Conservation (phyloP, 1,140 invertebrate genomes). For the Listronotus bonariensis region DNA sequence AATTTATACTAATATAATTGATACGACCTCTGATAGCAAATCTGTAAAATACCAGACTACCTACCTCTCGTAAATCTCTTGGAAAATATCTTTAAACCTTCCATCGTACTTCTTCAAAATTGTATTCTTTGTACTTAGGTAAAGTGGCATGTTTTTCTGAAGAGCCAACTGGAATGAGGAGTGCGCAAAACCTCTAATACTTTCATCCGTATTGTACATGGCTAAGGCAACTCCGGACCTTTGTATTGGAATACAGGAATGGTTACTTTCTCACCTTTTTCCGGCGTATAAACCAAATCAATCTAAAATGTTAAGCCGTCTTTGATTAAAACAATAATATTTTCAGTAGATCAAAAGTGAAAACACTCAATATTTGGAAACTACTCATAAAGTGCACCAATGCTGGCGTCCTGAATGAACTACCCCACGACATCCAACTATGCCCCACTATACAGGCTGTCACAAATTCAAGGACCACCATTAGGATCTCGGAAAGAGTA, state of each 20-base stretch:
- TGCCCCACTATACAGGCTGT: no score
- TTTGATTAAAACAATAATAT: not conserved
- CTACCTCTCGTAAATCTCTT: constrained; percentile 84
- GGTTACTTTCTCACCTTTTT: constrained; percentile 62
- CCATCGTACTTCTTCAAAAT: constrained; percentile 90
- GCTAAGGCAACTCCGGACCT: constrained; percentile 77
- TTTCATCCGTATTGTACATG: constrained; percentile 92
- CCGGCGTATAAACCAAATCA: constrained; percentile 69
- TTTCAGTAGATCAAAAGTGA: constrained; percentile 2
- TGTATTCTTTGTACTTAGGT: constrained; percentile 90
- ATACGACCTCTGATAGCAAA: not conserved
- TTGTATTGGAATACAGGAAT: constrained; percentile 75
- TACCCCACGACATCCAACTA: no score
- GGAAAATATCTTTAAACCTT: constrained; percentile 92
- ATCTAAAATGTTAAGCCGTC: constrained; percentile 61
- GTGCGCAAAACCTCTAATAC: constrained; percentile 81
- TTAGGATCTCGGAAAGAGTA: no score
- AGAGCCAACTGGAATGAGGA: constrained; percentile 84
- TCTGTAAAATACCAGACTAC: constrained; percentile 7
- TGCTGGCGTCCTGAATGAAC: no score
- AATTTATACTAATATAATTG: no score
- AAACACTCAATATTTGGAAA: not conserved
- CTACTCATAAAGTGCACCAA: no score
- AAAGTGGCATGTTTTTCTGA: constrained; percentile 82
- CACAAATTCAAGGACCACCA: no score